Percentiles rank a stretch among this genome's conserved stretches.
Evolutionary conservation across 2,113 vertebrate species (phyloP).

Genomic region (Promerops cafer): DNA sequence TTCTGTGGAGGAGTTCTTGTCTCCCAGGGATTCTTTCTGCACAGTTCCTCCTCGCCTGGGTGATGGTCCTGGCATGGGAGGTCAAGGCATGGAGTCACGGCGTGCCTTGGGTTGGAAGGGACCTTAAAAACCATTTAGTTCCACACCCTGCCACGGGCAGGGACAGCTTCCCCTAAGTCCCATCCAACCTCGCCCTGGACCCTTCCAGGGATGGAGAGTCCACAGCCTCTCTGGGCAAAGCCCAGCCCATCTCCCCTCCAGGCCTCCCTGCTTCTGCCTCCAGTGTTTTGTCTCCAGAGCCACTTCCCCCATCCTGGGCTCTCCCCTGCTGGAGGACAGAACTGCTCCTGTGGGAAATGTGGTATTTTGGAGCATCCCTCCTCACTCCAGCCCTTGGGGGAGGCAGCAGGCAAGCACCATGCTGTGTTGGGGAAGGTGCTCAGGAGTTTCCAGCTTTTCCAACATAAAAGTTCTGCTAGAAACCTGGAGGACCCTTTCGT

Average conservation of each 20-base stretch:
- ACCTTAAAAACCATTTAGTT: neutral
- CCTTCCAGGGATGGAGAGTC: neutral
- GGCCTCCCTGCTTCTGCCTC: neutral
- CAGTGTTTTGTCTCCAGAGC: neutral
- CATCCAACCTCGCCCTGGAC: rapidly evolving
- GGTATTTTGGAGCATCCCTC: neutral
- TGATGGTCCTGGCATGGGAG: neutral
- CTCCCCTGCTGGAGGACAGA: neutral
- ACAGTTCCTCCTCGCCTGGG: neutral
- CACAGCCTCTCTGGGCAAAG: neutral
- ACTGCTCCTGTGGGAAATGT: neutral
- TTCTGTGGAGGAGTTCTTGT: neutral
- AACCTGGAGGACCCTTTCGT: neutral
- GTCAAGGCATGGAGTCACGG: neutral
- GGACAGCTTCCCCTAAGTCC: neutral
- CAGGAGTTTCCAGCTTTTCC: neutral
- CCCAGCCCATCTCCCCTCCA: neutral
- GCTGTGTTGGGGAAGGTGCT: neutral
- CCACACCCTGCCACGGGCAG: neutral
- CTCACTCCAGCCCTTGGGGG: rapidly evolving
- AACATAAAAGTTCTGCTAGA: neutral
- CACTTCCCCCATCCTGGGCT: neutral
- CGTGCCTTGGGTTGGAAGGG: neutral
- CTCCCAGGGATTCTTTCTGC: neutral
- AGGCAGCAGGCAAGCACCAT: neutral